phyloP scores from a whole-genome alignment of 2,888 invertebrate species.

The Muschampia plurimacula region DNA sequence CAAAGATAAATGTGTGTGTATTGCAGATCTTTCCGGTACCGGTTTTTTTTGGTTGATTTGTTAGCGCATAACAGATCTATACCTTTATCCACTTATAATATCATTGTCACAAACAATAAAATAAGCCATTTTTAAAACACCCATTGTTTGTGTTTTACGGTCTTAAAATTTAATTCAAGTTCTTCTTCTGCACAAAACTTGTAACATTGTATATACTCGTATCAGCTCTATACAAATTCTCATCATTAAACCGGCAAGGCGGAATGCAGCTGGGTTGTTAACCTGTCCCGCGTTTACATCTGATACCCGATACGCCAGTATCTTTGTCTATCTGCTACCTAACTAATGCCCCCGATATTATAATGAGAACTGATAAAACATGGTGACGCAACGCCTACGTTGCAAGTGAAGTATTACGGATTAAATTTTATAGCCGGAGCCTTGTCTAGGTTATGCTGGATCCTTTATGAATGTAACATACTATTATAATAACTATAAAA shows the following conservation, averaged over 20 bases:
- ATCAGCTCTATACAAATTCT: constrained; percentile 64
- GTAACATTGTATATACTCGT: not conserved
- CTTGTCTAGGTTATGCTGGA: not conserved
- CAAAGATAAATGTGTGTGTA: too few species aligned
- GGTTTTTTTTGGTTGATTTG: too few species aligned
- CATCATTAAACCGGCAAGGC: constrained; percentile 66
- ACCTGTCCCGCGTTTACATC: constrained; percentile 77
- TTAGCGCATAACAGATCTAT: too few species aligned
- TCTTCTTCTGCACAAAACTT: not conserved
- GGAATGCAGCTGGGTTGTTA: constrained; percentile 78
- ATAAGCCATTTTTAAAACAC: too few species aligned
- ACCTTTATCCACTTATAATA: too few species aligned
- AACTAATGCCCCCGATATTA: constrained; percentile 66
- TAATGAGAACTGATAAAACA: constrained; percentile 67
- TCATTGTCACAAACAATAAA: too few species aligned
- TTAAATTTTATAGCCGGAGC: not conserved
- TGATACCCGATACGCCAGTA: constrained; percentile 75
- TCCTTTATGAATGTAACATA: not conserved
- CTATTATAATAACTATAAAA: too few species aligned
- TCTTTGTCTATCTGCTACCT: constrained; percentile 74
- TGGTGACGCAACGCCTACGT: constrained; percentile 43
- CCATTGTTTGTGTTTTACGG: too few species aligned
- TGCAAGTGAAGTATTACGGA: constrained; percentile 13
- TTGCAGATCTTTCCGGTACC: too few species aligned
- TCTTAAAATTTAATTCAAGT: not conserved